A percentile compares a stretch with the other conserved stretches of the same genome.
These are phyloP conservation scores for Drosophila heteroneura DNA, from an alignment of 2,888 invertebrate genomes.

Conservation along the genomic window DNA sequence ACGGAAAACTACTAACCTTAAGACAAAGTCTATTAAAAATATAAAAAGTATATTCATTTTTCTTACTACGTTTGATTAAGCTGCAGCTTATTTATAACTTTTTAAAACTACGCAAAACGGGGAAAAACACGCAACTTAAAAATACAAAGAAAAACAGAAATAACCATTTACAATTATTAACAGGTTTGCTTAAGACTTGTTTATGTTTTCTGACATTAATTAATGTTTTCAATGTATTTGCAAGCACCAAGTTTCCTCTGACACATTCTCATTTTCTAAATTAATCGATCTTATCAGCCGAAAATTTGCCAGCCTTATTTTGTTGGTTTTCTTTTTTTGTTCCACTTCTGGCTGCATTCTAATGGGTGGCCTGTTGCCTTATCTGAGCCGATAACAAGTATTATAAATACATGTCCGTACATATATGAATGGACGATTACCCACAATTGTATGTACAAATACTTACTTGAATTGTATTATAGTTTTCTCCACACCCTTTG, in stretches of 20 bases:
- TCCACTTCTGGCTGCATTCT: constrained; percentile 18
- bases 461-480: constrained; percentile 19
- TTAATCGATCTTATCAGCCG: constrained; percentile 37
- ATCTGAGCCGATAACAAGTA: constrained; percentile 44
- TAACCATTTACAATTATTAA: background rate
- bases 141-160: background rate
- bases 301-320: constrained; percentile 20
- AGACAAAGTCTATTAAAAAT: background rate
- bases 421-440: constrained; percentile 40
- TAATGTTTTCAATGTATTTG: constrained; percentile 2
- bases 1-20: background rate
- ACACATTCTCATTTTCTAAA: constrained; percentile 38
- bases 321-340: background rate
- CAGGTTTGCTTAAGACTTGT: background rate
- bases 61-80: background rate
- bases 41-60: background rate
- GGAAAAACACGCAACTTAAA: background rate
- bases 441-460: constrained; percentile 25
- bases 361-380: constrained; percentile 37
- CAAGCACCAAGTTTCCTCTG: background rate
- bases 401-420: constrained; percentile 24
- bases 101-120: background rate
- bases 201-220: background rate
- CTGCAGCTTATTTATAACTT: background rate
- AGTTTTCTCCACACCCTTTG: background rate